Conservation (phyloP, 2,888 invertebrate species). For the Pocota personata region DNA sequence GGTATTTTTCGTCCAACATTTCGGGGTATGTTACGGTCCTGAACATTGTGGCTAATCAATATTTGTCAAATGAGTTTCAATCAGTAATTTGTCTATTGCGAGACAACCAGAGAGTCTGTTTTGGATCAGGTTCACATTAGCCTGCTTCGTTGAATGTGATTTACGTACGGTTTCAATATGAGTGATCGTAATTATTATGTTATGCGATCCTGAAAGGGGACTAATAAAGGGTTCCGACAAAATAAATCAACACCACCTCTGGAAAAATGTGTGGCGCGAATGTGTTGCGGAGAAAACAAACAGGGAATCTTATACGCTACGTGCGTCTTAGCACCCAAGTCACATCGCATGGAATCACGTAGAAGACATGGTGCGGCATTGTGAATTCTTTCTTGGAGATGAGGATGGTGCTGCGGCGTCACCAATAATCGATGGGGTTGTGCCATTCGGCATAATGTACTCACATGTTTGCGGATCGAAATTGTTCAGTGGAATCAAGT, state of each 20-base stretch:
- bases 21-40: conserved; percentile 35
- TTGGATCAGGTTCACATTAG: conserved; percentile 41
- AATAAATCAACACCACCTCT: conserved; percentile 56
- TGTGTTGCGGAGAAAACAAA: conserved; percentile 34
- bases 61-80: conserved; percentile 71
- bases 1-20: conserved; percentile 40
- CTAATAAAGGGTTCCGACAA: conserved; percentile 63
- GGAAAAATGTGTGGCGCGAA: conserved; percentile 2
- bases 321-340: conserved; percentile 60
- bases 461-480: conserved; percentile 14
- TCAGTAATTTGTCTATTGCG: conserved; percentile 66
- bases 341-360: conserved; percentile 46
- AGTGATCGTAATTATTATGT: conserved; percentile 68
- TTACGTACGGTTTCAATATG: conserved; percentile 57
- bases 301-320: neutral
- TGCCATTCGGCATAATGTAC: conserved; percentile 43
- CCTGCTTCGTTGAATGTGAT: conserved; percentile 52
- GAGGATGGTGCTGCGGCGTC: conserved; percentile 23
- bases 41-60: conserved; percentile 59
- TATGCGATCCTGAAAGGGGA: conserved; percentile 28
- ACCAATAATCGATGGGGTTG: conserved; percentile 46
- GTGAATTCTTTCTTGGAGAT: neutral
- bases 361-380: conserved; percentile 13
- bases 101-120: conserved; percentile 47
- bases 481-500: conserved; percentile 12